Evolutionary conservation across 2,888 invertebrate genomes (phyloP), one percentile per base, ranked within the genome.

Genomic region (Ceramica pisi): DNA sequence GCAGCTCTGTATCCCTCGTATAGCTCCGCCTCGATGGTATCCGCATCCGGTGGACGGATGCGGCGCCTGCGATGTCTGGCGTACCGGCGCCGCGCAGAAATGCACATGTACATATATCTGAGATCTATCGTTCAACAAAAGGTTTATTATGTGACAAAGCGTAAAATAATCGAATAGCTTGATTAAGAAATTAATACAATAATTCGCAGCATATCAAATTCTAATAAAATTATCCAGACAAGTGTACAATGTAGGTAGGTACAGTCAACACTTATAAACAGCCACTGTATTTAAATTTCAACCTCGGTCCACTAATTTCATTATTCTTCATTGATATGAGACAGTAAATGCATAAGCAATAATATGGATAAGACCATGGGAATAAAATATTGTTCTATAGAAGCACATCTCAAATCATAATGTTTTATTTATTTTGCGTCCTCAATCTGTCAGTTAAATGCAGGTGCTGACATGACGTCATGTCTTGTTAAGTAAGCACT

Each of bases 381-480:
- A 84, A 83, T 82, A 71, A 76, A 72, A 83, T n/a, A n/a, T 88
- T 84, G 80, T 85, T 84, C 86, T 84, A 78, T 83, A 83, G 82
- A 86, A 86, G 75, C 65, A 48, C 48, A 79, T 81, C 66, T 78
- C 82, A 82, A 84, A n/a, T 26, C 85, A 86, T 7, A 3, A 89
- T 91, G 90, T 90, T 89, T 91, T 90, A 91, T 90, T 89, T 81
- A 90, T 91, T 82, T 79, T 75, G 81, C 69, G 77, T 68, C 71
- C 77, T 75, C 75, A 38, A 67, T 66, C 10, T 12, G 23, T 10
- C 41, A 41, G 41, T 16, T 71, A 66, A 38, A 62, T 69, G 73
- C 63, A 69, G 72, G 67, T 78, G 68, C 57, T 64, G 14, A 3
- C 14, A 26, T 74, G 64, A 64, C 68, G 68, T 76, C 66, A 83